These are phyloP conservation scores for Regulus satrapa DNA, from an alignment of 2,113 vertebrate genomes.

Conservation along the genomic window DNA sequence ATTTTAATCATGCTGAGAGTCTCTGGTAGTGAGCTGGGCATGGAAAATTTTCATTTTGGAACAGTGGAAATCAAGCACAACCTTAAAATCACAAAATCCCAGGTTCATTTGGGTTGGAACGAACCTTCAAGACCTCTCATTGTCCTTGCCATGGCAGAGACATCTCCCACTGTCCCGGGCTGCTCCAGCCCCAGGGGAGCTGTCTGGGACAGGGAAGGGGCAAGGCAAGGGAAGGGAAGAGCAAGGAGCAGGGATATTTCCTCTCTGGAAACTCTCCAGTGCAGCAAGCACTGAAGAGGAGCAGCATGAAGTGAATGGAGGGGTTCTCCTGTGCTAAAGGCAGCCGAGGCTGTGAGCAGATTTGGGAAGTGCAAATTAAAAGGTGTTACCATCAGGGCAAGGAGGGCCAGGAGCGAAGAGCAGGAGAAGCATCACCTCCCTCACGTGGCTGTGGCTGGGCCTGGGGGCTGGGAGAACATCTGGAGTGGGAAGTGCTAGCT, in stretches of 20 bases:
- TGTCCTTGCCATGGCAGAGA: not conserved
- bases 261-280: not conserved
- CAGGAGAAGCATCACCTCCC: not conserved
- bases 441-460: not conserved
- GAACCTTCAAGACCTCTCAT: not conserved
- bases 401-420: not conserved
- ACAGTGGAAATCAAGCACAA: not conserved
- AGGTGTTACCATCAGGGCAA: not conserved
- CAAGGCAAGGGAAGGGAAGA: no score
- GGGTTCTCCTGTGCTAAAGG: not conserved
- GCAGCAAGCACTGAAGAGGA: not conserved
- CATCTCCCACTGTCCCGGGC: not conserved
- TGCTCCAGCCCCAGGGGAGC: fast-evolving
- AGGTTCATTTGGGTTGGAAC: not conserved
- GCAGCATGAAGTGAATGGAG: not conserved
- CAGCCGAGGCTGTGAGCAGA: not conserved
- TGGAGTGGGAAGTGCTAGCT: fast-evolving
- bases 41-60: not conserved
- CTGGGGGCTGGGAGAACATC: not conserved
- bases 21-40: not conserved
- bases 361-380: not conserved
- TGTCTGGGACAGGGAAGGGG: not conserved
- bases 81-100: not conserved
- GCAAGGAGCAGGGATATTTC: not conserved
- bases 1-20: not conserved